Base-by-base conservation (phyloP, 2,888 invertebrate species). In the Diadegma fenestrale region DNA sequence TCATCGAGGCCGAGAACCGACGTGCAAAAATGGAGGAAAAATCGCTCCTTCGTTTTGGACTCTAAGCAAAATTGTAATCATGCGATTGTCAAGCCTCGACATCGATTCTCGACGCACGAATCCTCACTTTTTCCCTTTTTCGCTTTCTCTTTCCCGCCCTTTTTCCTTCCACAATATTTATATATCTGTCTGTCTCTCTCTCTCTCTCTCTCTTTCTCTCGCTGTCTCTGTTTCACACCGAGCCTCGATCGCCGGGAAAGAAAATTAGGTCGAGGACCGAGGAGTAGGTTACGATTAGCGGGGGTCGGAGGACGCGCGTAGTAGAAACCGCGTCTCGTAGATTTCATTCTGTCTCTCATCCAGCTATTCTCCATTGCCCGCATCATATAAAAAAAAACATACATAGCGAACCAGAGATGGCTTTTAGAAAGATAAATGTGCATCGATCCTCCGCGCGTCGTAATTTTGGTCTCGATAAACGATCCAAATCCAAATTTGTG, bases 341-440 rank as follows among this genome's bases (percentile, higher is more conserved):
- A 82, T 88, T 88, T 90, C 87, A 84, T 88, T 87, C 77, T 77
- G 75, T 89, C 77, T 77, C 71, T 89, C 88, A 82, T 80, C 73
- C 73, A 80, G 82, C 91, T 90, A 86, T 88, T 26, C 64, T 82
- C 61, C 79, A 54, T 78, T 66, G 71, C 88, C 88, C 88, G 78
- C 77, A 82, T 77, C 61, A 63, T 77, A 33, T 37, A 37, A 37
- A 37, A 37, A 37, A 37, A 37, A 37, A 7, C 8, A 45, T 61
- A 90, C 86, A 85, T 91, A 83, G 37, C 37, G 87, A 89, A 87
- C 51, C 26, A 87, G 71, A 71, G 41, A 88, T 89, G 87, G 90
- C 90, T 91, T 91, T 88, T 91, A 91, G 91, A 87, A 77, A 5
- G 6, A 30, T n/a, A 26, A 68, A 22, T 22, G 41, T 43, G 22